These are phyloP conservation scores for Drosophila kanapiae DNA, from an alignment of 1,140 invertebrate genomes.

Conservation along the genomic window DNA sequence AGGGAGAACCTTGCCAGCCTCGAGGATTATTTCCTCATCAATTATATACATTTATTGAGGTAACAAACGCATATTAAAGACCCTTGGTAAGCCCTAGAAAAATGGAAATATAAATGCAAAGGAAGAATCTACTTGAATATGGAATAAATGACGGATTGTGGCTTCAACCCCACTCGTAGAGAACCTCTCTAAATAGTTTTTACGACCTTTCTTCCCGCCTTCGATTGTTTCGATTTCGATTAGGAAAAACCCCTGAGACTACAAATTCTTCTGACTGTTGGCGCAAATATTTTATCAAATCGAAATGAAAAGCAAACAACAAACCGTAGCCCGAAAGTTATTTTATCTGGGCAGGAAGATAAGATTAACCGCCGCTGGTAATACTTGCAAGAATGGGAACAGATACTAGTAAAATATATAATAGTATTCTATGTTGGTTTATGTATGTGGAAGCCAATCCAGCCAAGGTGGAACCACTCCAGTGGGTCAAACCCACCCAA, in stretches of 20 bases:
- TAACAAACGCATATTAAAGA: not conserved
- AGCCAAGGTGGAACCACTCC: slow-evolving; percentile 12
- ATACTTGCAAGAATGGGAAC: slow-evolving; percentile 27
- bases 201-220: slow-evolving; percentile 1
- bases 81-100: not conserved
- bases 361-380: slow-evolving; percentile 29
- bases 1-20: not conserved
- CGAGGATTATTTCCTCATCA: slow-evolving; percentile 1
- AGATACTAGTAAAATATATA: not conserved
- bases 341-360: slow-evolving; percentile 45
- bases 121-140: not conserved
- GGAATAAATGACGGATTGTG: not conserved
- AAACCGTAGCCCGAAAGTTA: slow-evolving; percentile 43
- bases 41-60: not conserved
- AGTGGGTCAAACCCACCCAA: slow-evolving; percentile 42
- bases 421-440: no score
- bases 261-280: slow-evolving; percentile 5
- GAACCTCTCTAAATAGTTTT: not conserved
- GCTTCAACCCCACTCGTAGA: not conserved
- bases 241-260: not conserved
- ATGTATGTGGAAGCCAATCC: not conserved
- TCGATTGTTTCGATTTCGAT: not conserved
- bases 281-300: slow-evolving; percentile 50
- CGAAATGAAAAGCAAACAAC: slow-evolving; percentile 4
- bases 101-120: not conserved